Percentiles rank a stretch among this genome's conserved stretches.
phyloP scores from a whole-genome alignment of 2,797 vertebrate species.

The Rhincodon typus region DNA sequence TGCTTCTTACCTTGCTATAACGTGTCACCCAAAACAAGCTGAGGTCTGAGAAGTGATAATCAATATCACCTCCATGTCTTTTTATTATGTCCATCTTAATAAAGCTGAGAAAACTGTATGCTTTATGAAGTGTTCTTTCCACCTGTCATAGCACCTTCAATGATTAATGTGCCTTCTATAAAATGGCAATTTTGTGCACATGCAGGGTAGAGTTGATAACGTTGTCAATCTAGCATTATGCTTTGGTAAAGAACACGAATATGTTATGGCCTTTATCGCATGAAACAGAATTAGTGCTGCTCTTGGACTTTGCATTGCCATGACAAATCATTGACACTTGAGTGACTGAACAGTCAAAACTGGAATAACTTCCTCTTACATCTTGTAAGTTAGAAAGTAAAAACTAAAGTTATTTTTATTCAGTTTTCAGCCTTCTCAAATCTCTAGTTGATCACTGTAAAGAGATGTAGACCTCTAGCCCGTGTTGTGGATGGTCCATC shows the following conservation, averaged over 20 bases:
- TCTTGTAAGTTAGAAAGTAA: neutral
- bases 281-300: neutral
- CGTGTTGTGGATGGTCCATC: too few species aligned
- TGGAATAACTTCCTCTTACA: neutral
- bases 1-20: too few species aligned
- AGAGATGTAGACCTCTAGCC: neutral
- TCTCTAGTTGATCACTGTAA: neutral
- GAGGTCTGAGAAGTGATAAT: too few species aligned
- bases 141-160: too few species aligned
- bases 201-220: neutral
- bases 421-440: neutral
- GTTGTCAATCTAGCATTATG: neutral
- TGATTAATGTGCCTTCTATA: too few species aligned
- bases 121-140: too few species aligned
- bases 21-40: too few species aligned
- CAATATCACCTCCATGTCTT: too few species aligned
- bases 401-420: neutral
- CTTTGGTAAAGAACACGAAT: neutral
- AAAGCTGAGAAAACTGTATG: too few species aligned
- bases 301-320: neutral
- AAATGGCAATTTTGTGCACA: neutral
- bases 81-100: too few species aligned
- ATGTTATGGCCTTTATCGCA: neutral
- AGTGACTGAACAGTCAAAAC: neutral
- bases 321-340: neutral